Evolutionary conservation across 2,888 invertebrate genomes (phyloP).

Genomic region (Eucera pruinosa): DNA sequence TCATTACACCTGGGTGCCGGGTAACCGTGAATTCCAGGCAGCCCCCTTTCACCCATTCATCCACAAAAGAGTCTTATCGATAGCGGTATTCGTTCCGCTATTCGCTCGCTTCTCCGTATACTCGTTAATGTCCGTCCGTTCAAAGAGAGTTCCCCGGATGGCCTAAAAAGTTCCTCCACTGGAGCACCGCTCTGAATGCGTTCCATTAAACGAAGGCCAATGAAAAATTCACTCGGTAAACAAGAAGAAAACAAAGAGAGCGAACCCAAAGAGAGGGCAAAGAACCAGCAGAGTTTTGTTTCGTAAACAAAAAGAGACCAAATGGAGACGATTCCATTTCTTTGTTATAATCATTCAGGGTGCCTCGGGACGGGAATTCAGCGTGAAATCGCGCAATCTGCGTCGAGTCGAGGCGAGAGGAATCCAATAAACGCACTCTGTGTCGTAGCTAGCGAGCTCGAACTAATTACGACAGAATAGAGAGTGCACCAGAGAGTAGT

Average conservation of each 20-base stretch:
- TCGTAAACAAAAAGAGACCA: neutral
- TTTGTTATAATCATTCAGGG: slow-evolving; percentile 1
- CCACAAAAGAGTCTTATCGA: slow-evolving; percentile 50
- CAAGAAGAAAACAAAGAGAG: neutral
- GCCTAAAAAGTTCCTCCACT: slow-evolving; percentile 15
- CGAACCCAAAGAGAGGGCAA: neutral
- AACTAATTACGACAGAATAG: slow-evolving; percentile 44
- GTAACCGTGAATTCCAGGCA: slow-evolving; percentile 22
- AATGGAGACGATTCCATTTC: neutral
- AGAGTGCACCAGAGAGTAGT: neutral
- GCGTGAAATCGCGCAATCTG: neutral
- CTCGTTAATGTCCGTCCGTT: slow-evolving; percentile 26
- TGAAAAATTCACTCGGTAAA: slow-evolving; percentile 34
- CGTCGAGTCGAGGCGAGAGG: slow-evolving; percentile 8
- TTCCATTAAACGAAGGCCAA: slow-evolving; percentile 40
- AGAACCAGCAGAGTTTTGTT: neutral
- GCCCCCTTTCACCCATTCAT: slow-evolving; percentile 15
- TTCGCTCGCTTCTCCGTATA: slow-evolving; percentile 14
- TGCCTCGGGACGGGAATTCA: neutral
- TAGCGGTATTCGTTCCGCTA: slow-evolving; percentile 31
- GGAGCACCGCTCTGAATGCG: slow-evolving; percentile 6
- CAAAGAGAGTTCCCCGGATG: slow-evolving; percentile 13
- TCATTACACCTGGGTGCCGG: slow-evolving; percentile 13
- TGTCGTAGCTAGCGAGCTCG: slow-evolving; percentile 10
- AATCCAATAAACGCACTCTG: slow-evolving; percentile 55